A percentile compares a stretch with the other conserved stretches of the same genome.
Conservation (phyloP, 2,888 invertebrate species). For the Adela reaumurella region DNA sequence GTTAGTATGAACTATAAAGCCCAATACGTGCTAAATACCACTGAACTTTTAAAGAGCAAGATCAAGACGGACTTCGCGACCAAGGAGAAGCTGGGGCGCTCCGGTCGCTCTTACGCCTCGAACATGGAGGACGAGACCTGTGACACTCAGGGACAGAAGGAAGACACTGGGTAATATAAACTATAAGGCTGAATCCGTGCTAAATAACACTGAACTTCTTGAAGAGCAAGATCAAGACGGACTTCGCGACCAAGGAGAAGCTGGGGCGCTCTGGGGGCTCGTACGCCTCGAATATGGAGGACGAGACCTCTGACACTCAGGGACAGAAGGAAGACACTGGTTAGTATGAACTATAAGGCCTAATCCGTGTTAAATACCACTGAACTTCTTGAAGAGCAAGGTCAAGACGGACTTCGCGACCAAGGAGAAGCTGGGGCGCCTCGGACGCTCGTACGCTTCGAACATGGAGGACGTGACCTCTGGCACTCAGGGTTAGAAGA, state of each 20-base stretch:
- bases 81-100: not conserved
- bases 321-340: conserved; percentile 1
- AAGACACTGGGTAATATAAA: conserved; percentile 8
- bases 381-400: no score
- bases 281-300: conserved; percentile 10
- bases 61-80: not conserved
- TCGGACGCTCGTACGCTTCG: not conserved
- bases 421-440: not conserved
- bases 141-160: conserved; percentile 2
- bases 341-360: no score
- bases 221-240: conserved; percentile 65
- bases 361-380: conserved; percentile 5
- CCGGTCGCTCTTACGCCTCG: not conserved
- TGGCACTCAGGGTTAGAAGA: conserved; percentile 1
- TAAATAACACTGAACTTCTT: conserved; percentile 78
- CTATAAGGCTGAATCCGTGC: conserved; percentile 7
- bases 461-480: conserved; percentile 8
- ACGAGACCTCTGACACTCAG: conserved; percentile 12
- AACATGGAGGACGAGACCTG: conserved; percentile 9
- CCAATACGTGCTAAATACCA: conserved; percentile 5
- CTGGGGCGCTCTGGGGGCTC: conserved; percentile 7
- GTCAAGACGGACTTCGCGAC: not conserved
- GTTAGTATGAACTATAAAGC: no score
- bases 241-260: conserved; percentile 30
- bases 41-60: no score